Evolutionary conservation across 2,888 invertebrate genomes (phyloP), one percentile per base, ranked within the genome.

Genomic region (Drosophila falleni): DNA sequence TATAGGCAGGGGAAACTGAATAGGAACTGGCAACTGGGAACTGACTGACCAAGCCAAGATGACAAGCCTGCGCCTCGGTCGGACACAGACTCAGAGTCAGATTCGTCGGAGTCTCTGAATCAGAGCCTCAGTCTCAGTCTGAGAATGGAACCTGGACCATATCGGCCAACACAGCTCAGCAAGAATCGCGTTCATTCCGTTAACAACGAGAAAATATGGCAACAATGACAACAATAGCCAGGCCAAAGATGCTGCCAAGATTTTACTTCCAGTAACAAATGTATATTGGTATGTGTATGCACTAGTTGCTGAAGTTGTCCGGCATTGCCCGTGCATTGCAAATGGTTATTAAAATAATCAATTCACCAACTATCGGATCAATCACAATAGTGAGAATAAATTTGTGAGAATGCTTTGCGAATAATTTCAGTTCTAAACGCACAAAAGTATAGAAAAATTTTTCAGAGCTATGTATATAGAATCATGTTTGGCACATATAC

Each of bases 201-300:
- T 49, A 61, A 71, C 62, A 65, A 56, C 60, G 47, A 64, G 50
- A 71, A 67, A 70, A 81, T 71, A 78, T 72, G 61, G 81, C 64
- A 81, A 81, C 80, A 81, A 79, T 81, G 79, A 76, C 72, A 85
- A 81, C 86, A 85, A 81, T 79, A 85, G 80, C 58, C 56, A 59
- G 31, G 16, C 61, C 68, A 39, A 42, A 23, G 44, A 51, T 29
- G 50, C 35, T 47, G 59, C 23, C 23, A 37, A 66, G 51, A 59
- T 63, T 74, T 58, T 61, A 51, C 51, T 73, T 35, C 26, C 41
- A 64, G 58, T 35, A 46, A 19, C 33, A 50, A 35, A 42, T 54
- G 54, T 42, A 5, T 11, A n/a, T 37, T n/a, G n/a, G 37, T 37
- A 42, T 23, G 10, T 11, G 23, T 23, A 23, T 44, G 19, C 19